Evolutionary conservation across 2,888 invertebrate genomes (phyloP), one percentile per base, ranked within the genome.

Genomic region (Heliconius cydno): DNA sequence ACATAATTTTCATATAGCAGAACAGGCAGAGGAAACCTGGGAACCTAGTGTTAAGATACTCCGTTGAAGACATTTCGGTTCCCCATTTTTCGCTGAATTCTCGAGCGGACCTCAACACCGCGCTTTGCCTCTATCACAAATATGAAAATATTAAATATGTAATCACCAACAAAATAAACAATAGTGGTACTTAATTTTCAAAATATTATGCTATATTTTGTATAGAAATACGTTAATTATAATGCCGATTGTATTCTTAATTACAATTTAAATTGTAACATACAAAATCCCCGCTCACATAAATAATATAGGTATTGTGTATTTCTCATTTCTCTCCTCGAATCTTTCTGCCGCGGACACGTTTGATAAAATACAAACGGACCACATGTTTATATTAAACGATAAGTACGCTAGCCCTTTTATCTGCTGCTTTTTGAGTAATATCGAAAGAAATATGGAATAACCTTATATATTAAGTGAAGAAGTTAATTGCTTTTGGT

Each of bases 291-390:
- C n/a, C 28, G 57, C 57, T 34, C 34, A 73, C 34, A 30, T 57
- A 34, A 71, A 30, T n/a, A 72, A 57, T 57, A 30, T 72, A n/a
- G 34, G 3, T 34, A 34, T 34, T 34, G 57, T 13, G 22, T 57
- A 34, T 73, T 73, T 34, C 9, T 9, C 13, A 73, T 57, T 73
- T 60, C n/a, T 3, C 34, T 57, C 4, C 46, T n/a, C 34, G 9
- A 73, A 22, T 57, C n/a, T 60, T 60, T 73, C 34, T 73, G 73
- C 34, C n/a, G n/a, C 73, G n/a, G 73, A 60, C 57, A 73, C 13
- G n/a, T 73, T 57, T 60, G 34, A 9, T 34, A 34, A 57, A 60
- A 73, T 22, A 73, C 25, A 70, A 68, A 30, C 10, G 22, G 13
- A 71, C 46, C 52, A 52, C 71, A 52, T 19, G 28, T 72, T 72